A percentile compares a stretch with the other conserved stretches of the same genome.
These are phyloP conservation scores for Drosophila parvula DNA, from an alignment of 1,140 invertebrate species.

Conservation along the genomic window DNA sequence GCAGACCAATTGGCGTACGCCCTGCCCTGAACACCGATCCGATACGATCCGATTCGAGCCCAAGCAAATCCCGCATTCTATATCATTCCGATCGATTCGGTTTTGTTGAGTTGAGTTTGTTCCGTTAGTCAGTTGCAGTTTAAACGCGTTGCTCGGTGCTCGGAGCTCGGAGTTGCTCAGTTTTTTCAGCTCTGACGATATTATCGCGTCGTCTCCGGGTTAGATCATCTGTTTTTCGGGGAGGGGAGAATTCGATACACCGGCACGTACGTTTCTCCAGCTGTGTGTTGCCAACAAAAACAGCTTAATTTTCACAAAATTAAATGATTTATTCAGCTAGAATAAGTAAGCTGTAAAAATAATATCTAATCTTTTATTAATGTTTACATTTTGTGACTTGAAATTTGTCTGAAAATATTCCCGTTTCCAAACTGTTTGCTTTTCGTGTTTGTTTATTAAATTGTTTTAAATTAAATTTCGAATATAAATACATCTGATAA, in stretches of 20 bases:
- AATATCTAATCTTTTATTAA: background rate
- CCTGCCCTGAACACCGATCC: conserved; percentile 37
- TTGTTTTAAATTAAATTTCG: background rate
- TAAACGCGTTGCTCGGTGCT: conserved; percentile 7
- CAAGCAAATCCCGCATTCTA: conserved; percentile 2
- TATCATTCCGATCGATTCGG: conserved; percentile 14
- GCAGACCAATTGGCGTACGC: conserved; percentile 35
- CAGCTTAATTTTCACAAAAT: background rate
- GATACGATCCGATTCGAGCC: conserved; percentile 25
- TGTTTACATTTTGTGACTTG: background rate
- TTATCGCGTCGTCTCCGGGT: background rate
- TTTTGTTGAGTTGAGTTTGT: conserved; percentile 2
- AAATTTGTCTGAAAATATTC: background rate
- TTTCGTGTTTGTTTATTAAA: background rate
- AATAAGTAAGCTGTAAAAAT: background rate
- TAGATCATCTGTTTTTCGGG: conserved; percentile 9
- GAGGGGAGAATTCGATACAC: conserved; percentile 5
- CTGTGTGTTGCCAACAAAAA: conserved; percentile 3
- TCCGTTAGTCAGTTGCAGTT: conserved; percentile 20
- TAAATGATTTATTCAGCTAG: background rate
- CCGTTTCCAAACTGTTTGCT: no score
- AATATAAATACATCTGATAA: no score
- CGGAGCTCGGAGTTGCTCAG: conserved; percentile 14
- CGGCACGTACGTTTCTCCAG: background rate
- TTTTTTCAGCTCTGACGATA: background rate